Evolutionary conservation across 2,888 invertebrate genomes (phyloP), one percentile per base, ranked within the genome.

Genomic region (Clivina fossor): DNA sequence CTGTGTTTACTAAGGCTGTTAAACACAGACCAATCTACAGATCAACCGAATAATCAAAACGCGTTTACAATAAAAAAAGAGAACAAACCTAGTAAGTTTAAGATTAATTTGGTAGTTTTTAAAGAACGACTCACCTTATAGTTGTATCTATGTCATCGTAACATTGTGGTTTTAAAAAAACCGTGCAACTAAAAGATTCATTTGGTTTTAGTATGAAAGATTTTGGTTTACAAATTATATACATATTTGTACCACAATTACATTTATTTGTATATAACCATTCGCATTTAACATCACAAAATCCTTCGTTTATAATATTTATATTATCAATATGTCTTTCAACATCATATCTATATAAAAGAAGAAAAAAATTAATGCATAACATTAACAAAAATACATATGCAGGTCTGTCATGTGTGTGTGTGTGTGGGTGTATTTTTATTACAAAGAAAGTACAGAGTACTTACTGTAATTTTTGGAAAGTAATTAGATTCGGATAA

Each of bases 121-220:
- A n/a, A n/a, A n/a, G n/a, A n/a, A n/a, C n/a, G n/a, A n/a, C n/a
- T n/a, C n/a, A n/a, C 61, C 48, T 43, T 26, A 60, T 46, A 30
- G 49, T 37, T 30, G 57, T 59, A 3, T 58, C 49, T 11, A 60
- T 47, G 33, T 58, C 43, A 22, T 59, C 38, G n/a, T 54, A 50
- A 13, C 33, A 44, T 2, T 15, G 19, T 3, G 41, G 22, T 11
- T 26, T 38, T 8, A 61, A 46, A 20, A n/a, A 32, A 22, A 59
- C 28, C 2, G 18, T 41, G 33, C 59, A 61, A 19, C 9, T 40
- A n/a, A 11, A 7, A n/a, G 7, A 19, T 9, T n/a, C 20, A 9
- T 19, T 19, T 2, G 40, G 3, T n/a, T n/a, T 24, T 9, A 62
- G 11, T 16, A 33, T n/a, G 38, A 62, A 61, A 15, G 30, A 18